These are phyloP conservation scores for Hippolais icterina DNA, from an alignment of 2,113 vertebrate genomes.

Conservation along the genomic window DNA sequence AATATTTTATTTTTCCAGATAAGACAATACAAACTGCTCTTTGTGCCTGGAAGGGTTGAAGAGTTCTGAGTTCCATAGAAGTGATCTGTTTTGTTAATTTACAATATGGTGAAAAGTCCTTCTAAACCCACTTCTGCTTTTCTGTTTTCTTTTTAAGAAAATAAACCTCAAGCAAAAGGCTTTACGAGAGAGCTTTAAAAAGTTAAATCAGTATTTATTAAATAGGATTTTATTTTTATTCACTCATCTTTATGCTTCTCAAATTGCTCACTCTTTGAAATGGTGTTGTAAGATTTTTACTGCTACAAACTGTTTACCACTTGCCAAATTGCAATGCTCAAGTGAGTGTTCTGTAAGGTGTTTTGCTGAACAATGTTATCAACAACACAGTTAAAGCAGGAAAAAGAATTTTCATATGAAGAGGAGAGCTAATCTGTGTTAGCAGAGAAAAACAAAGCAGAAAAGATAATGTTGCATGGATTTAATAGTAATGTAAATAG, in stretches of 20 bases:
- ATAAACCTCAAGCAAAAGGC: neutral
- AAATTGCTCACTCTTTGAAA: neutral
- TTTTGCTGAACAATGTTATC: neutral
- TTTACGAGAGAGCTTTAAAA: neutral
- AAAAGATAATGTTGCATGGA: neutral
- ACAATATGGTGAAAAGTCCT: neutral
- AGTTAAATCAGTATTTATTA: neutral
- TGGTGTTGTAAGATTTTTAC: neutral
- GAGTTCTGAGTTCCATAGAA: neutral
- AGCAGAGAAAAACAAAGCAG: neutral
- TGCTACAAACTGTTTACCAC: neutral
- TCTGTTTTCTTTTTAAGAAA: neutral
- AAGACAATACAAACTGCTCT: slow-evolving; percentile 49
- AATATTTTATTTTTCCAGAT: slow-evolving; percentile 67
- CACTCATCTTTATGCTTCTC: neutral
- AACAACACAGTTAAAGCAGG: neutral
- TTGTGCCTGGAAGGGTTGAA: slow-evolving; percentile 37
- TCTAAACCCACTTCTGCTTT: neutral
- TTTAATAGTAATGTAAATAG: neutral
- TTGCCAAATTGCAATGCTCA: neutral
- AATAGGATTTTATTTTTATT: neutral
- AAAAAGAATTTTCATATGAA: neutral
- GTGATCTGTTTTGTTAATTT: neutral
- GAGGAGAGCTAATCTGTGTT: neutral
- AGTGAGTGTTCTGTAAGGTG: neutral